Conservation (phyloP, 2,113 vertebrate species). For the Morphnarchus princeps region DNA sequence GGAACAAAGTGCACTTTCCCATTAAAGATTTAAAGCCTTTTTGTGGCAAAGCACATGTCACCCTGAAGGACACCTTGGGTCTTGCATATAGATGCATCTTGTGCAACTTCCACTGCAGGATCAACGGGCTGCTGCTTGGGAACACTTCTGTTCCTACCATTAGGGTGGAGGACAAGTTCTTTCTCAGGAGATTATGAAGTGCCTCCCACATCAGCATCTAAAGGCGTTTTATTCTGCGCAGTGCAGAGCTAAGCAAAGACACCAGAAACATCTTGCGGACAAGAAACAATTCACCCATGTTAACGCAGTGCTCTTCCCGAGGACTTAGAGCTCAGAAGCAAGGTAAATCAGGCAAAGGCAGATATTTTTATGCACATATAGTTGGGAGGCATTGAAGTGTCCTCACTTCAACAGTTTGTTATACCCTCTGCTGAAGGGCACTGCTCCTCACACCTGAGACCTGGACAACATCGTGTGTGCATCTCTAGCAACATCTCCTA, state of each 20-base stretch:
- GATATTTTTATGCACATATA: neutral
- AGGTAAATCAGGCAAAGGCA: neutral
- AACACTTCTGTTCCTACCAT: neutral
- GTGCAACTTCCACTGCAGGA: neutral
- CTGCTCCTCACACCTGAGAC: neutral
- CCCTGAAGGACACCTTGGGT: slow-evolving; percentile 56
- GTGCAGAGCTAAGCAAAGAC: neutral
- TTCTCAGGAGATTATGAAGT: slow-evolving; percentile 4
- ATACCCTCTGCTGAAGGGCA: neutral
- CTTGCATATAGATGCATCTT: slow-evolving; percentile 49
- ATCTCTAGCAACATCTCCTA: neutral
- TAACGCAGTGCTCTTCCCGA: neutral
- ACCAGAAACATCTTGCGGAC: neutral
- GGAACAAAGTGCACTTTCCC: slow-evolving; percentile 54
- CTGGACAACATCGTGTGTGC: rapidly evolving
- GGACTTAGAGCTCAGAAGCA: neutral
- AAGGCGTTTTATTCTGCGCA: neutral
- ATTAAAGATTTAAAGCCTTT: slow-evolving; percentile 63
- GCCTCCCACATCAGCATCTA: neutral
- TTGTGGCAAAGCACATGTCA: slow-evolving; percentile 38
- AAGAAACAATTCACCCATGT: neutral
- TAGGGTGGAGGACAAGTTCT: slow-evolving; percentile 3
- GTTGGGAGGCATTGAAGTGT: neutral
- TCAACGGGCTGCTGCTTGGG: neutral
- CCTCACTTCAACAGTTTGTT: neutral